Conservation (phyloP, 2,888 invertebrate species). For the Xylota segnis region DNA sequence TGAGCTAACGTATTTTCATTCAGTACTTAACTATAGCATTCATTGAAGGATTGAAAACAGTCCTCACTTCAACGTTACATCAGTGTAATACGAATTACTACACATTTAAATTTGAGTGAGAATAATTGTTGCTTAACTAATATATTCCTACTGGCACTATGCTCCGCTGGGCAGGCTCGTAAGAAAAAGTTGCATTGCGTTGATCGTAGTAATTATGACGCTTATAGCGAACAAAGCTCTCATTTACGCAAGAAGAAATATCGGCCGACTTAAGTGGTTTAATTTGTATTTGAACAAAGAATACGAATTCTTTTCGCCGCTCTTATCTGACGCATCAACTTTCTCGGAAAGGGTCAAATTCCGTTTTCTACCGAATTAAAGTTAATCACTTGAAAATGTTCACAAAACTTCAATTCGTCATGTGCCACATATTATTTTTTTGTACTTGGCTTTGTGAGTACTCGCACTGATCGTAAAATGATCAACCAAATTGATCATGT, state of each 20-base stretch:
- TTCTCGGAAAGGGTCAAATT: too few species aligned
- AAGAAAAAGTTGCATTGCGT: not conserved
- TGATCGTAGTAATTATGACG: not conserved
- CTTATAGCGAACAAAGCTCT: not conserved
- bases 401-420: too few species aligned
- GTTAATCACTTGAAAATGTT: too few species aligned
- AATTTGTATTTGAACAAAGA: too few species aligned
- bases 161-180: conserved; percentile 31
- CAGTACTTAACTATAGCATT: conserved; percentile 5
- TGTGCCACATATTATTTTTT: too few species aligned
- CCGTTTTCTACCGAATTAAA: too few species aligned
- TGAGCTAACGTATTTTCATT: conserved; percentile 20
- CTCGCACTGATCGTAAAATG: too few species aligned
- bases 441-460: too few species aligned
- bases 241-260: conserved; percentile 1
- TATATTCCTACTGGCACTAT: conserved; percentile 40
- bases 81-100: conserved; percentile 41
- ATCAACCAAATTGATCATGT: too few species aligned
- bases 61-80: conserved; percentile 9
- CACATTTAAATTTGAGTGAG: conserved; percentile 36
- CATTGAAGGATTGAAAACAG: conserved; percentile 46
- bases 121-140: conserved; percentile 36
- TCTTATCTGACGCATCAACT: not conserved
- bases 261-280: not conserved
- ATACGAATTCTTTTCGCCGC: not conserved